Evolutionary conservation across 2,113 vertebrate species (phyloP), one percentile per base, ranked within the genome.

Genomic region (Sus scrofa): DNA sequence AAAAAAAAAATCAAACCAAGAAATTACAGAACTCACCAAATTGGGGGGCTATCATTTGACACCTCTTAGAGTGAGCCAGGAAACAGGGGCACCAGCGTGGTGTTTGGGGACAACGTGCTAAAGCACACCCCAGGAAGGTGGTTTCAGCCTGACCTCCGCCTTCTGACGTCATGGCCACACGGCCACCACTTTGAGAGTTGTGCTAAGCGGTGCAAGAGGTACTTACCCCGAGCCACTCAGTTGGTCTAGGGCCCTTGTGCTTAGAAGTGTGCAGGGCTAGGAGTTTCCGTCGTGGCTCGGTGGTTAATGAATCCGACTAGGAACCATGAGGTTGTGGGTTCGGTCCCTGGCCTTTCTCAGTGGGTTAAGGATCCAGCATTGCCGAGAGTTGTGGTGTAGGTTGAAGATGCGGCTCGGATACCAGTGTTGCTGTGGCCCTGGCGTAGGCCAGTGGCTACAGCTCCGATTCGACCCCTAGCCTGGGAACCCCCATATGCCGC

Each of bases 81-180:
- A 44, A 94, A 62, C 14, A 79, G 34, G 50, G 34, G 12, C 71
- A 1, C 3, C 1, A 7, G 78, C 8, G 10, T 5, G 10, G 56
- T 39, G 20, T 27, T 20, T 6, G 6, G 15, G 22, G 27, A 39
- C 11, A 14, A 63, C 75, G 89, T 34, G 0, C 13, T 2, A 22
- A 30, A 32, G 18, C 12, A 0, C 30, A 13, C 10, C 19, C 67
- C 7, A 15, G 39, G 19, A 39, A 34, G 79, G 24, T 11, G 10
- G 19, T 6, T 30, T 18, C 56, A 22, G 50, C 4, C 32, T 67
- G 34, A 32, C 27, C 19, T 3, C n/a, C 15, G 0, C 30, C 3
- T 3, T 30, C 50, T 3, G 11, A 32, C 1, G 0, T 12, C 7
- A 11, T 6, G 20, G 15, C 63, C 74, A 10, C 24, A 11, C 3